A percentile compares a stretch with the other conserved stretches of the same genome.
phyloP scores from a whole-genome alignment of 2,888 invertebrate genomes.

The Caenorhabditis becei region DNA sequence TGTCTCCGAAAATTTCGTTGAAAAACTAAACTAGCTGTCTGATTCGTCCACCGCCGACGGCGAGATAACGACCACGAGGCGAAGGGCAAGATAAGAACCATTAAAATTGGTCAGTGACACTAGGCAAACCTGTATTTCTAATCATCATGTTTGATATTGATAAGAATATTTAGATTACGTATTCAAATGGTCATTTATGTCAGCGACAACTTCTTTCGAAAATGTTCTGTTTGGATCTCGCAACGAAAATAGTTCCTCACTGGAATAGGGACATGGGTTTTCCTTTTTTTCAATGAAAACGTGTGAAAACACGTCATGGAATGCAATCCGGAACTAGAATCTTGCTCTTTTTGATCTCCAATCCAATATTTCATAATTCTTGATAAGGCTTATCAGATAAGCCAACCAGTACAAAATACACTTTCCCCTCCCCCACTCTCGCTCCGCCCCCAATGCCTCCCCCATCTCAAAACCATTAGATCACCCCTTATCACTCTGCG shows the following conservation, averaged over 20 bases:
- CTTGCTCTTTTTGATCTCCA: not conserved
- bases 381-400: not conserved
- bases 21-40: slow-evolving; percentile 7
- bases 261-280: too few relatives aligned
- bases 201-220: too few relatives aligned
- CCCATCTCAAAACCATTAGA: slow-evolving; percentile 21
- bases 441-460: not conserved
- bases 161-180: not conserved
- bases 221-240: too few relatives aligned
- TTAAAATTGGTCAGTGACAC: slow-evolving; percentile 27
- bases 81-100: slow-evolving; percentile 48
- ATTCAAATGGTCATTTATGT: not conserved
- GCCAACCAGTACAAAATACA: slow-evolving; percentile 16
- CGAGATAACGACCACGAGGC: slow-evolving; percentile 40
- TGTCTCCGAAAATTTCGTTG: slow-evolving; percentile 17
- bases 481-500: slow-evolving; percentile 24
- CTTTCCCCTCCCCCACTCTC: not conserved
- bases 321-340: too few relatives aligned
- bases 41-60: not conserved
- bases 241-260: too few relatives aligned
- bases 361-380: not conserved
- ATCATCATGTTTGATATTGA: slow-evolving; percentile 8
- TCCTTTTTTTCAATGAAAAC: too few relatives aligned
- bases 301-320: too few relatives aligned
- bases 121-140: slow-evolving; percentile 20